Conservation (phyloP, 2,113 vertebrate genomes). For the Oncorhynchus gorbuscha region DNA sequence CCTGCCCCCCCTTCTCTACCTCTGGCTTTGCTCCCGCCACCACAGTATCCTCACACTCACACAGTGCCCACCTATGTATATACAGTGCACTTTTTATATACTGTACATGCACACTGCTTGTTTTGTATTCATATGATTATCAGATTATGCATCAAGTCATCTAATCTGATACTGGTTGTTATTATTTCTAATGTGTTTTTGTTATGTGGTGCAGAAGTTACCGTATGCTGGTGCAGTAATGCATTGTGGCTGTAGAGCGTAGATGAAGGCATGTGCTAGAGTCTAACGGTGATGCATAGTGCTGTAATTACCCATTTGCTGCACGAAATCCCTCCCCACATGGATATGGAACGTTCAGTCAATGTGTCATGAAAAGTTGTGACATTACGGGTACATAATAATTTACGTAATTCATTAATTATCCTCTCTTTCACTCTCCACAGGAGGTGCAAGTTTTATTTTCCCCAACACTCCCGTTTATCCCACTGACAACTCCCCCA, state of each 20-base stretch:
- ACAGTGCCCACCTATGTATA: background rate
- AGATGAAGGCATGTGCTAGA: constrained; percentile 3
- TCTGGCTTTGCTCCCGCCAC: background rate
- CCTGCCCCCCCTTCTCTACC: constrained; percentile 18
- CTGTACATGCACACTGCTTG: background rate
- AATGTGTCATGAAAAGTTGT: constrained; percentile 4
- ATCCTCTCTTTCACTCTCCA: constrained; percentile 64
- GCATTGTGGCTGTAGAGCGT: background rate
- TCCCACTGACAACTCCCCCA: constrained; percentile 78
- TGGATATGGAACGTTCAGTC: background rate
- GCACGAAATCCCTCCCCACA: background rate
- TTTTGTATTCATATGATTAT: background rate
- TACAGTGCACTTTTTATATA: constrained; percentile 8
- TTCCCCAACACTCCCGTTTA: constrained; percentile 86
- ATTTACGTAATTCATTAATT: background rate
- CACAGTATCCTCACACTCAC: background rate
- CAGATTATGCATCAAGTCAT: background rate
- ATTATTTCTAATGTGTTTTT: background rate
- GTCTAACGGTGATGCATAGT: background rate
- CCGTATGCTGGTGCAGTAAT: background rate
- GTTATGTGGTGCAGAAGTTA: background rate
- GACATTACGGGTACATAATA: background rate
- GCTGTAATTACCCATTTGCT: background rate
- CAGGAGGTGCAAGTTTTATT: constrained; percentile 88
- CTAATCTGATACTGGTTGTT: background rate